phyloP scores from a whole-genome alignment of 1,140 invertebrate genomes.

The Drosophila subpulchrella region DNA sequence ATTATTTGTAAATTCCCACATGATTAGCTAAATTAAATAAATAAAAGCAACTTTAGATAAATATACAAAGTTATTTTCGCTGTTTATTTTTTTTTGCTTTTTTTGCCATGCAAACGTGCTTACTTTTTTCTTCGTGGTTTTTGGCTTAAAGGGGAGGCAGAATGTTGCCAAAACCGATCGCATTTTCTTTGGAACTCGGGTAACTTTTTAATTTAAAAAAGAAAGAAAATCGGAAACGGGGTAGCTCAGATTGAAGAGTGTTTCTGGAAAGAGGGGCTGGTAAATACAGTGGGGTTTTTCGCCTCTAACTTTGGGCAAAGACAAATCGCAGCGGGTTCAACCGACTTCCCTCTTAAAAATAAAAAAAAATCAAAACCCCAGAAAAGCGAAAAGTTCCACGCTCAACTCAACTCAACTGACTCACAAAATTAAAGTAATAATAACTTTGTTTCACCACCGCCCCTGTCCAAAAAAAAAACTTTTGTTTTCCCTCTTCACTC shows the following conservation, averaged over 20 bases:
- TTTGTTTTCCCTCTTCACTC: constrained; percentile 27
- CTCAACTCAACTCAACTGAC: constrained; percentile 61
- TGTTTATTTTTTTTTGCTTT: neutral
- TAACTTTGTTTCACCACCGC: constrained; percentile 60
- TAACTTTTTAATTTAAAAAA: constrained; percentile 74
- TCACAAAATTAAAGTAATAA: constrained; percentile 81
- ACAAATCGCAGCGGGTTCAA: constrained; percentile 25
- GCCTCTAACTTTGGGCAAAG: constrained; percentile 17
- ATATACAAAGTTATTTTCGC: neutral
- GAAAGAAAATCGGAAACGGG: constrained; percentile 34
- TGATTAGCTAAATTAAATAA: no score
- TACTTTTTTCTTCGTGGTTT: constrained; percentile 10
- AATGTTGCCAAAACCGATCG: constrained; percentile 24
- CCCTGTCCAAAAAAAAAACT: constrained; percentile 37
- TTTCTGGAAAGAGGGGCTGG: constrained; percentile 1
- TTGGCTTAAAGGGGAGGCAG: neutral
- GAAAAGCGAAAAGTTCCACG: constrained; percentile 39
- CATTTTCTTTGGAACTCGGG: constrained; percentile 38
- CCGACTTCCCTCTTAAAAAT: neutral
- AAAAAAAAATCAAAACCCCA: constrained; percentile 6
- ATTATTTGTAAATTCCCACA: no score
- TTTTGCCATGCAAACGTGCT: constrained; percentile 7
- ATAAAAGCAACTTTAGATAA: no score
- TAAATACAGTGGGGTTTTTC: constrained; percentile 5
- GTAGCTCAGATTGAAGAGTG: constrained; percentile 16